Conservation (phyloP, 2,113 vertebrate genomes). For the Terrapene triunguis region DNA sequence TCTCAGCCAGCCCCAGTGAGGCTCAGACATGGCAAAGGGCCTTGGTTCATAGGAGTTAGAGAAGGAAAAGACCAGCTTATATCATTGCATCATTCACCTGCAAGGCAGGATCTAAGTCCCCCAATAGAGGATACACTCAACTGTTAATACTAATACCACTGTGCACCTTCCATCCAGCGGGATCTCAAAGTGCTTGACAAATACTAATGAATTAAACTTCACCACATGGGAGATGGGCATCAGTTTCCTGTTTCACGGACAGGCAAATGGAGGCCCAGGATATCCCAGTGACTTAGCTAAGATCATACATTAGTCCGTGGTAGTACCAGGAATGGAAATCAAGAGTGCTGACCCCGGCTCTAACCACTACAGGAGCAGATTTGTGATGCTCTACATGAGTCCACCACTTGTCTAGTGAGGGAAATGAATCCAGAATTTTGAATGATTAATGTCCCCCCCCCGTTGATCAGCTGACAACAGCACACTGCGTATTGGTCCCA, state of each 20-base stretch:
- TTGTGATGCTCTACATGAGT: background rate
- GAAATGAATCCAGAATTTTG: background rate
- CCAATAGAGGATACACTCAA: background rate
- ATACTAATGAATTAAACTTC: background rate
- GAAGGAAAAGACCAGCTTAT: background rate
- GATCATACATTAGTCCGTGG: background rate
- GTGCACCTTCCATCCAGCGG: background rate
- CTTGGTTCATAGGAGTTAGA: background rate
- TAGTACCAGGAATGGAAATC: background rate
- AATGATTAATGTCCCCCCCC: background rate
- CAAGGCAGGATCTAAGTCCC: background rate
- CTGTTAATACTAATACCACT: background rate
- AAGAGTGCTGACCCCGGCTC: background rate
- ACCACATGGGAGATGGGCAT: background rate
- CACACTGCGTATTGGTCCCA: rapidly evolving
- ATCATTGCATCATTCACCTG: background rate
- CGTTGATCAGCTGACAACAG: background rate
- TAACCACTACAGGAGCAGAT: background rate
- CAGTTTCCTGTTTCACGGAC: background rate
- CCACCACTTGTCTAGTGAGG: background rate
- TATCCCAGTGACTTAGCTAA: background rate
- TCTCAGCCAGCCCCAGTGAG: background rate
- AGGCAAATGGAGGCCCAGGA: background rate
- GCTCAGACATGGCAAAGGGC: background rate
- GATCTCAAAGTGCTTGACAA: background rate